Percentiles rank a stretch among this genome's conserved stretches.
These are phyloP conservation scores for Paralvinella palmiformis DNA, from an alignment of 1,140 invertebrate genomes.

Conservation along the genomic window DNA sequence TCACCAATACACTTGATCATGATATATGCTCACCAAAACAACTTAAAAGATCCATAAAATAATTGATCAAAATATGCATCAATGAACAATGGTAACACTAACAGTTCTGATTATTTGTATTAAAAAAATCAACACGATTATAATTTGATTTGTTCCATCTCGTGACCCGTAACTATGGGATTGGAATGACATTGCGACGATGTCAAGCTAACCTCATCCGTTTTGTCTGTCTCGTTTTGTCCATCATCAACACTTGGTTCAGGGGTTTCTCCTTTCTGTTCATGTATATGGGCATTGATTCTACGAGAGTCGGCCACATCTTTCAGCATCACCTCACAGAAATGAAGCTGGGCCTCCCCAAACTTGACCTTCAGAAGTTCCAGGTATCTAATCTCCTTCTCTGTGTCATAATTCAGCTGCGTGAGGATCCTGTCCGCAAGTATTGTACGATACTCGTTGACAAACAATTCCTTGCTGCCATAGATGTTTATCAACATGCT, in stretches of 20 bases:
- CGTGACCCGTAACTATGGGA: too few species aligned
- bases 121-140: too few species aligned
- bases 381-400: conserved; percentile 86
- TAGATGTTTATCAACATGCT: conserved; percentile 98
- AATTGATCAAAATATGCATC: too few species aligned
- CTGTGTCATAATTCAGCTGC: conserved; percentile 75
- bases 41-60: not conserved
- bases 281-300: conserved; percentile 81
- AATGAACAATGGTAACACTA: too few species aligned
- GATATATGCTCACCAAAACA: not conserved
- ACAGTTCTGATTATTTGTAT: too few species aligned
- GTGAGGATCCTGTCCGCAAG: conserved; percentile 86
- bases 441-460: conserved; percentile 93
- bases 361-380: conserved; percentile 91
- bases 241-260: conserved; percentile 15
- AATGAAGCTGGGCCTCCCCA: conserved; percentile 91
- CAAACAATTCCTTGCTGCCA: conserved; percentile 96
- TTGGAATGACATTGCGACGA: too few species aligned
- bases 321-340: conserved; percentile 98
- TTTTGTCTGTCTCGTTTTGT: not conserved
- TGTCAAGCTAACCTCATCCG: too few species aligned
- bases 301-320: conserved; percentile 76
- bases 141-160: too few species aligned
- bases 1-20: conserved; percentile 7
- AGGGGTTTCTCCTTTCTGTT: conserved; percentile 41